A percentile compares a stretch with the other conserved stretches of the same genome.
Evolutionary conservation across 2,113 vertebrate species (phyloP).

Genomic region (Oenanthe oenanthe): DNA sequence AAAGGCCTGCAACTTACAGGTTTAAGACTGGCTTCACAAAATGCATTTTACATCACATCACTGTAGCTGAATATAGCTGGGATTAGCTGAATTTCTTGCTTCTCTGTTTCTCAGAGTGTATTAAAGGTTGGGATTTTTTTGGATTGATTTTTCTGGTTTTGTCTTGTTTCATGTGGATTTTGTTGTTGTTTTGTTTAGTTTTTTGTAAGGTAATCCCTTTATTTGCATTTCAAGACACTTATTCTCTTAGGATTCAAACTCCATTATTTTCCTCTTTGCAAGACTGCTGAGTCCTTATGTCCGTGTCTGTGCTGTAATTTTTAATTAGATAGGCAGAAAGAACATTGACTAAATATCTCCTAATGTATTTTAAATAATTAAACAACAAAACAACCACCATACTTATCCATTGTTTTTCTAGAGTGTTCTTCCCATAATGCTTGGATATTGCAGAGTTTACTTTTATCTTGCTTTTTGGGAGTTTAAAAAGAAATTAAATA

Average conservation of each 20-base stretch:
- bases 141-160: neutral
- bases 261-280: neutral
- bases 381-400: neutral
- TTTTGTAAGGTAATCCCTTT: neutral
- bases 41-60: neutral
- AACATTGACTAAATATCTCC: neutral
- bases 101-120: neutral
- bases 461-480: neutral
- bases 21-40: neutral
- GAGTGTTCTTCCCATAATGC: neutral
- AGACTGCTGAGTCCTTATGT: neutral
- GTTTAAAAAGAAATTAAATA: neutral
- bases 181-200: neutral
- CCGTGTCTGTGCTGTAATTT: conserved; percentile 2
- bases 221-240: neutral
- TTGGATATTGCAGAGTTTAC: neutral
- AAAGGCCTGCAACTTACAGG: neutral
- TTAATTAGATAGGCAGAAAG: neutral
- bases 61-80: neutral
- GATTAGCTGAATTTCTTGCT: neutral
- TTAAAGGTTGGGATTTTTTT: neutral
- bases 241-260: neutral
- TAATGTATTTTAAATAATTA: conserved; percentile 31
- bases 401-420: neutral
- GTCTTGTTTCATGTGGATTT: neutral